Percentiles rank a stretch among this genome's conserved stretches.
Evolutionary conservation across 2,797 vertebrate genomes (phyloP).

Genomic region (Miichthys miiuy): DNA sequence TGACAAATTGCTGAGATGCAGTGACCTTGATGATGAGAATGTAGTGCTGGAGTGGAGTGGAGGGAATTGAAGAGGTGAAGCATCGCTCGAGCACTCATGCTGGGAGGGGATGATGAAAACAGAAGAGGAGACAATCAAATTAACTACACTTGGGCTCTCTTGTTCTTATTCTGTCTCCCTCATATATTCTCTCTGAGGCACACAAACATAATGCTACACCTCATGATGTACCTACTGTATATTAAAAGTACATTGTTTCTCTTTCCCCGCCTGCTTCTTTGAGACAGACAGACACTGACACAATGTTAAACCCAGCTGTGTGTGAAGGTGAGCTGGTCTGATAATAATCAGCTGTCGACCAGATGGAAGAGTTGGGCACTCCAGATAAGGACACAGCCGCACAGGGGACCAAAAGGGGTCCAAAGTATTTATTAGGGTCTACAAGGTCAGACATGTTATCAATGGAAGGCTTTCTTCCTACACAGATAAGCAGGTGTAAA

Average conservation of each 20-base stretch:
- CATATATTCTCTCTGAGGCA: slow-evolving; percentile 2
- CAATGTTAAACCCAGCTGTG: slow-evolving; percentile 26
- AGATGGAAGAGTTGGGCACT: slow-evolving; percentile 41
- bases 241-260: background rate
- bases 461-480: slow-evolving; percentile 41
- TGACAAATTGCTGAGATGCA: slow-evolving; percentile 33
- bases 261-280: background rate
- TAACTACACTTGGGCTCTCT: slow-evolving; percentile 27
- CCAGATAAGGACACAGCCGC: slow-evolving; percentile 66
- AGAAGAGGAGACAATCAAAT: slow-evolving; percentile 45
- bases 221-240: background rate
- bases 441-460: slow-evolving; percentile 44
- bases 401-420: slow-evolving; percentile 10
- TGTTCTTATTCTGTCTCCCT: slow-evolving; percentile 6
- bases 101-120: slow-evolving; percentile 35
- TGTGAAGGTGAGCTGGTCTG: slow-evolving; percentile 72
- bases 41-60: slow-evolving; percentile 23
- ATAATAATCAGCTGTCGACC: slow-evolving; percentile 68
- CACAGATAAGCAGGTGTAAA: slow-evolving; percentile 71
- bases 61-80: slow-evolving; percentile 47
- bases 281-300: background rate
- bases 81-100: slow-evolving; percentile 37
- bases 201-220: background rate
- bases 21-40: slow-evolving; percentile 56
- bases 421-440: slow-evolving; percentile 45